These are phyloP conservation scores for Hyperoplus lanceolatus DNA, from an alignment of 2,797 vertebrate genomes.

Conservation along the genomic window DNA sequence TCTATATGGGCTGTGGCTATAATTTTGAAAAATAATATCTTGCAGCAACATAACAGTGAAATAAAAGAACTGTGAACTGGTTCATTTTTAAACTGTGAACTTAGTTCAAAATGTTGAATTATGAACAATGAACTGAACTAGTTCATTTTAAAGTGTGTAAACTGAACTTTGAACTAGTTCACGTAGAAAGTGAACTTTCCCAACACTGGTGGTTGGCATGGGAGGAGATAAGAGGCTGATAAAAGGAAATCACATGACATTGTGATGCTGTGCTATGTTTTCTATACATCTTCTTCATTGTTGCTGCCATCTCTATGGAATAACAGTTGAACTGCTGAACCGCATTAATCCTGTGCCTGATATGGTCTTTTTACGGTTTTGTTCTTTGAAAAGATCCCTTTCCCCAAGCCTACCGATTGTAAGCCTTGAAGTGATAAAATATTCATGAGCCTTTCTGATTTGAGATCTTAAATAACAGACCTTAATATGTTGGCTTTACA, in stretches of 20 bases:
- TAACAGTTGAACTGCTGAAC: slow-evolving; percentile 3
- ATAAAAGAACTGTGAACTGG: too few relatives aligned
- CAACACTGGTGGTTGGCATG: slow-evolving; percentile 20
- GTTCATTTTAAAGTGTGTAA: too few relatives aligned
- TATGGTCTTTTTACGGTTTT: slow-evolving; percentile 10
- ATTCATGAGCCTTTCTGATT: slow-evolving; percentile 44
- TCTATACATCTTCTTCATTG: not conserved
- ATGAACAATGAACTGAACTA: too few relatives aligned
- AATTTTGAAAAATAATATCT: too few relatives aligned
- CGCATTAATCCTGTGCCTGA: not conserved
- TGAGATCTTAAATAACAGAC: slow-evolving; percentile 58
- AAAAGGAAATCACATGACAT: slow-evolving; percentile 40
- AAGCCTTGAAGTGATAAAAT: slow-evolving; percentile 21
- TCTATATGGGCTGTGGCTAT: too few relatives aligned
- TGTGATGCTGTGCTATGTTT: slow-evolving; percentile 6
- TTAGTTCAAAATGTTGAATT: too few relatives aligned
- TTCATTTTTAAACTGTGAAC: too few relatives aligned
- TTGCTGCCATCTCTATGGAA: not conserved
- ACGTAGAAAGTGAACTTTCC: slow-evolving; percentile 12
- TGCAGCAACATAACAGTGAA: too few relatives aligned
- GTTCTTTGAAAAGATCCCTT: slow-evolving; percentile 22
- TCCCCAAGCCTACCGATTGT: slow-evolving; percentile 11
- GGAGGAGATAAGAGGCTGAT: slow-evolving; percentile 63
- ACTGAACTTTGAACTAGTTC: too few relatives aligned
- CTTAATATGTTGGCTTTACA: slow-evolving; percentile 56